Percentiles rank a stretch among this genome's conserved stretches.
These are phyloP conservation scores for Rhyzopertha dominica DNA, from an alignment of 1,140 invertebrate genomes.

Conservation along the genomic window DNA sequence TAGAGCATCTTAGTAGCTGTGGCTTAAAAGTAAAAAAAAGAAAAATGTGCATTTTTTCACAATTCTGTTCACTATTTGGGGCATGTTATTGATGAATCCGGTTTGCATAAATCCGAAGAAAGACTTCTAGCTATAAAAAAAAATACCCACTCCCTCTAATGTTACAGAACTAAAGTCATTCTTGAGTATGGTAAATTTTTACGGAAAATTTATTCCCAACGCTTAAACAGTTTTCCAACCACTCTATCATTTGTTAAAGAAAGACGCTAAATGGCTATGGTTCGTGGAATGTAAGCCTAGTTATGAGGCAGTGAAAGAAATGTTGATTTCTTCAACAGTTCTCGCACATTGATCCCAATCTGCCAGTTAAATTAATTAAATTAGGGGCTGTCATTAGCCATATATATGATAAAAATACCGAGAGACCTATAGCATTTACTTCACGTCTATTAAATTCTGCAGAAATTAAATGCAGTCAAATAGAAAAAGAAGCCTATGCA, in stretches of 20 bases:
- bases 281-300: slow-evolving; percentile 15
- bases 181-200: neutral
- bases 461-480: slow-evolving; percentile 24
- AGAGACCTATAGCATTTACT: slow-evolving; percentile 24
- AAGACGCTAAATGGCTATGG: slow-evolving; percentile 22
- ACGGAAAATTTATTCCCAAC: slow-evolving; percentile 2
- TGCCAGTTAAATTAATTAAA: slow-evolving; percentile 13
- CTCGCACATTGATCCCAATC: slow-evolving; percentile 19
- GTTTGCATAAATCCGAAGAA: slow-evolving; percentile 1
- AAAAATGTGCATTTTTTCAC: slow-evolving; percentile 1
- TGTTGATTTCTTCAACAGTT: slow-evolving; percentile 24
- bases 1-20: neutral
- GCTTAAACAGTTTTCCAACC: neutral
- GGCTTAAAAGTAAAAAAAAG: neutral
- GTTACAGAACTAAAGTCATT: neutral
- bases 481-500: slow-evolving; percentile 27
- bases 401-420: slow-evolving; percentile 13
- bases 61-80: neutral
- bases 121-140: neutral
- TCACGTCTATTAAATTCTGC: slow-evolving; percentile 19
- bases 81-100: neutral
- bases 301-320: slow-evolving; percentile 29
- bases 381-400: slow-evolving; percentile 16
- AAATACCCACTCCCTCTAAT: neutral
- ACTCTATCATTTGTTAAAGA: slow-evolving; percentile 13